phyloP scores from a whole-genome alignment of 92 coral and sea anemone genomes.

The Zoanthus gigantus region DNA sequence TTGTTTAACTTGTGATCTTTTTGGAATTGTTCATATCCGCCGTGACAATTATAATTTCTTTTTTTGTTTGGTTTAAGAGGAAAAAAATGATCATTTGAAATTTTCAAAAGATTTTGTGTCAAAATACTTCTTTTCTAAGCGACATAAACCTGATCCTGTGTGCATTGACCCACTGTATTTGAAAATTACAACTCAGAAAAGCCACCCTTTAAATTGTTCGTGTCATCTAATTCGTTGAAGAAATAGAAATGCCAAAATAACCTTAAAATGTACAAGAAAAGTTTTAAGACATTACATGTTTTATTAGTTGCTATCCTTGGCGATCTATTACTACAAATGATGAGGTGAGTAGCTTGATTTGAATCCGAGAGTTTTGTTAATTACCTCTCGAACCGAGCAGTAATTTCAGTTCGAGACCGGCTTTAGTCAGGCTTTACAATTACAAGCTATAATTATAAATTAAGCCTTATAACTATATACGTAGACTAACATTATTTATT shows the following conservation, averaged over 20 bases:
- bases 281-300: not conserved
- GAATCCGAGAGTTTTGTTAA: not conserved
- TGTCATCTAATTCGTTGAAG: not conserved
- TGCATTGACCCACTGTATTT: not conserved
- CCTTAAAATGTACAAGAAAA: slow-evolving; percentile 13
- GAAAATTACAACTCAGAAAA: not conserved
- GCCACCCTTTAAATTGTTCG: not conserved
- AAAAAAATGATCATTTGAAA: slow-evolving; percentile 20
- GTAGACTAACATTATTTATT: no score
- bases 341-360: slow-evolving; percentile 12
- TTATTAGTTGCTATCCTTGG: not conserved
- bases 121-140: slow-evolving; percentile 32
- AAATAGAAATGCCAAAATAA: not conserved
- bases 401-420: not conserved
- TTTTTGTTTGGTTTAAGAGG: slow-evolving; percentile 30
- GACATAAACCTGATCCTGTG: not conserved
- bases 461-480: no score
- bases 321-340: not conserved
- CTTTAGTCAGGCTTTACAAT: not conserved
- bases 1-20: slow-evolving; percentile 33
- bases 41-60: slow-evolving; percentile 9
- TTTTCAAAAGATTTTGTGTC: slow-evolving; percentile 24
- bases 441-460: no score
- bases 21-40: slow-evolving; percentile 45
- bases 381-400: not conserved